Evolutionary conservation across 2,888 invertebrate genomes (phyloP).

Genomic region (Drosophila vallismaia): DNA sequence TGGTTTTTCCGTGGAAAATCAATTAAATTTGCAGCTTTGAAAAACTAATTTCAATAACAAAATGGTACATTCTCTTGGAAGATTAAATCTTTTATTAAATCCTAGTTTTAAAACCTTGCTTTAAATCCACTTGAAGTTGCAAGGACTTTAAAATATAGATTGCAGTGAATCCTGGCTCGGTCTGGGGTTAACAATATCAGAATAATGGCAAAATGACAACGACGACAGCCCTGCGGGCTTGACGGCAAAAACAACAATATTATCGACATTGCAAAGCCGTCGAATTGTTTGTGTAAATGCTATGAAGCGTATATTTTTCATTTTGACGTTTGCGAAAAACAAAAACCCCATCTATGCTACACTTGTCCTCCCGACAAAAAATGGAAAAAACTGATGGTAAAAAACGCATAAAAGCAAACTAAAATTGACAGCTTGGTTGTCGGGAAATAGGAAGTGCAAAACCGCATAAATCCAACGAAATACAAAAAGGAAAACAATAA

Average conservation of each 20-base stretch:
- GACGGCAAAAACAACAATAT: constrained; percentile 41
- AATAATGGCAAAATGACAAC: constrained; percentile 67
- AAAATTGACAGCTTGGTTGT: constrained; percentile 73
- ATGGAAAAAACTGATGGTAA: constrained; percentile 8
- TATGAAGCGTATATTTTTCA: constrained; percentile 74
- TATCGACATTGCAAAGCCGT: constrained; percentile 41
- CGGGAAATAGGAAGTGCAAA: constrained; percentile 54
- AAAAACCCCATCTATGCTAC: constrained; percentile 1
- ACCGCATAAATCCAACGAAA: constrained; percentile 60
- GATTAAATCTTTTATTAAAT: background rate
- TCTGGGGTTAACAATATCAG: constrained; percentile 70
- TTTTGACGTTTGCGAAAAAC: constrained; percentile 60
- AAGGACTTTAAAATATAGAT: constrained; percentile 1
- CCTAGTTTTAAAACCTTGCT: background rate
- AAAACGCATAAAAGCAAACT: constrained; percentile 56
- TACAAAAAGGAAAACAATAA: constrained; percentile 55
- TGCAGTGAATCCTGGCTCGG: constrained; percentile 46
- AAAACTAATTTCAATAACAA: background rate
- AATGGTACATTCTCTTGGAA: background rate
- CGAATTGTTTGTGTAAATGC: constrained; percentile 72
- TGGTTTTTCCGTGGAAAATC: background rate
- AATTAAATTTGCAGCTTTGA: background rate
- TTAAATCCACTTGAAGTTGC: background rate
- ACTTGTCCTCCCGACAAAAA: constrained; percentile 17
- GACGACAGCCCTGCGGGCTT: constrained; percentile 70